Evolutionary conservation across 2,113 vertebrate genomes (phyloP), one percentile per base, ranked within the genome.

Genomic region (Cyphomyrus plagiostoma): DNA sequence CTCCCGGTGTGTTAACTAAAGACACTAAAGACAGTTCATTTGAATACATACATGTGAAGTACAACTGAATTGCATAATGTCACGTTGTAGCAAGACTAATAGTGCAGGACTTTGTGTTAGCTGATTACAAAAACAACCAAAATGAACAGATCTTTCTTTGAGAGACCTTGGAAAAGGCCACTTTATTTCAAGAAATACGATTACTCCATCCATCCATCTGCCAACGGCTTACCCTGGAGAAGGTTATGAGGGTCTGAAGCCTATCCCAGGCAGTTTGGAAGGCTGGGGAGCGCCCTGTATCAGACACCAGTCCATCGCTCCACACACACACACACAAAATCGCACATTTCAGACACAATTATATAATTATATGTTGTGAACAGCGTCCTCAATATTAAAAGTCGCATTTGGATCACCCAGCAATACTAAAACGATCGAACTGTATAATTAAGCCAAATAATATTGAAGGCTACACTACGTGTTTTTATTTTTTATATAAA

Each of bases 71-170:
- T 86, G 48, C 49, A 35, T 86, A 86, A 53, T 53, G n/a, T 86
- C 85, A 86, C 49, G 9, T 30, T 86, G 85, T 52, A 35, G 5
- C 49, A 35, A 30, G 11, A 11, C 49, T n/a, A n/a, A 35, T 2
- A 2, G 49, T 52, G 0, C 23, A 2, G 84, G n/a, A 10, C 84
- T 26, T 86, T 52, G 48, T 86, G 10, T 86, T 86, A 86, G n/a
- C 85, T 52, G 23, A n/a, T 86, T 86, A 53, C 21, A 23, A 46
- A 46, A 48, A 48, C 15, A 48, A n/a, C 45, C 39, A 35, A 21
- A 84, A 26, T 84, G 82, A 84, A 84, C 82, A 48, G 42, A 48
- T n/a, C 82, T 48, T 84, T 84, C 45, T 48, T 86, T 52, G n/a
- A 3, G 42, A 35, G n/a, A 49, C 15, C 23, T 7, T 11, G 26